Conservation (phyloP, 2,888 invertebrate species). For the Germaria angustata region DNA sequence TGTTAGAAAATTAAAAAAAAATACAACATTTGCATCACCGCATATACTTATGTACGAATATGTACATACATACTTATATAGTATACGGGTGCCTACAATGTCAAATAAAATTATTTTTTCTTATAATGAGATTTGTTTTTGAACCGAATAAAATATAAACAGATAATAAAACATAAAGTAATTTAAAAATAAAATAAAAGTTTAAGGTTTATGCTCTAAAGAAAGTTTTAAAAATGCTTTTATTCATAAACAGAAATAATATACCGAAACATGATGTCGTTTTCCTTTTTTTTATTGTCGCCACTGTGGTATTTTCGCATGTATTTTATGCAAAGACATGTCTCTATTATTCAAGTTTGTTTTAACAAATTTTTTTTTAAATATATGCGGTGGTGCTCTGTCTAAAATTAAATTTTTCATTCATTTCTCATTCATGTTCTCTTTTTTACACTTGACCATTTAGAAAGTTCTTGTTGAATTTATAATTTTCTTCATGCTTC, state of each 20-base stretch:
- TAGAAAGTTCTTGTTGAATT: conserved; percentile 24
- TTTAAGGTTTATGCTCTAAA: too few species aligned
- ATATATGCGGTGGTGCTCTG: background rate
- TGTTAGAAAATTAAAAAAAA: background rate
- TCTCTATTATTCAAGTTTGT: conserved; percentile 25
- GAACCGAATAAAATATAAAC: too few species aligned
- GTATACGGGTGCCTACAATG: background rate
- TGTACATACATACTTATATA: background rate
- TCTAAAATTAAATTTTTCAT: conserved; percentile 12
- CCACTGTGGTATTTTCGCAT: background rate
- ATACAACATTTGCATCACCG: background rate
- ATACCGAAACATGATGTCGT: too few species aligned
- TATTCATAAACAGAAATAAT: too few species aligned
- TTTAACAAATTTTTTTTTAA: background rate
- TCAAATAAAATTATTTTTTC: background rate
- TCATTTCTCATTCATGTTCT: background rate
- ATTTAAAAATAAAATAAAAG: too few species aligned
- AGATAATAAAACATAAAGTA: too few species aligned
- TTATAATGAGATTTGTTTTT: too few species aligned
- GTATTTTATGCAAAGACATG: background rate
- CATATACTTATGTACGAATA: background rate
- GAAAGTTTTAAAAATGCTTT: too few species aligned
- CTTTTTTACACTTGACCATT: conserved; percentile 28
- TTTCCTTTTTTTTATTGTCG: too few species aligned
- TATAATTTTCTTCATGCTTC: conserved; percentile 7